Base-by-base conservation (phyloP, 2,113 vertebrate genomes). In the Tragelaphus strepsiceros region DNA sequence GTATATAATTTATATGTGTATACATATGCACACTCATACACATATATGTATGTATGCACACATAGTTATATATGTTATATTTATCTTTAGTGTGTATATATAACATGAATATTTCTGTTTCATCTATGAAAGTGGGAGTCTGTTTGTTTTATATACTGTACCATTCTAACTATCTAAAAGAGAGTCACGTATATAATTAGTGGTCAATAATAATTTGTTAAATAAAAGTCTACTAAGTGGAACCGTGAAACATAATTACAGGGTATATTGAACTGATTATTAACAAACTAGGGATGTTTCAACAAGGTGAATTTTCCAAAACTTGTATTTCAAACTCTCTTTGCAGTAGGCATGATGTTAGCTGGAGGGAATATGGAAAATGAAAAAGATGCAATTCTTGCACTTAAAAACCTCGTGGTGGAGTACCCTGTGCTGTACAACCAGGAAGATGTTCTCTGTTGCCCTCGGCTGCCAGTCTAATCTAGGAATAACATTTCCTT, bases 141-240 rank as follows among this genome's bases (percentile, higher is more conserved):
- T 84, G 22, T 7, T 61, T 87, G 13, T 82, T 84, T 77, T 83
- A 6, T 88, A 61, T n/a, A 59, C 2, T 58, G 43, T 43, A 14
- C 78, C n/a, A 85, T 94, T 91, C 78, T 39, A 91, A 56, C n/a
- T 71, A 21, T 24, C 19, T 78, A 16, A 77, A n/a, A 95, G 11
- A 53, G 19, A 86, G 2, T 28, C 58, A 67, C 7, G 2, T 71
- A 46, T 26, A 56, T 49, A 39, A 24, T 64, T 83, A 85, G 32
- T 59, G 56, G n/a, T 59, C 22, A 58, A 13, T 64, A 83, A 32
- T 56, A 74, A 30, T 64, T 81, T 82, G 19, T 54, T 90, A 90
- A 61, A 35, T 77, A 84, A 59, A 90, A 16, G 7, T 12, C 21
- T 61, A 78, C 19, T 83, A 30, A 78, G 1, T n/a, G 56, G 30